These are phyloP conservation scores for Neuroterus valhalla DNA, from an alignment of 1,140 invertebrate species.

Conservation along the genomic window DNA sequence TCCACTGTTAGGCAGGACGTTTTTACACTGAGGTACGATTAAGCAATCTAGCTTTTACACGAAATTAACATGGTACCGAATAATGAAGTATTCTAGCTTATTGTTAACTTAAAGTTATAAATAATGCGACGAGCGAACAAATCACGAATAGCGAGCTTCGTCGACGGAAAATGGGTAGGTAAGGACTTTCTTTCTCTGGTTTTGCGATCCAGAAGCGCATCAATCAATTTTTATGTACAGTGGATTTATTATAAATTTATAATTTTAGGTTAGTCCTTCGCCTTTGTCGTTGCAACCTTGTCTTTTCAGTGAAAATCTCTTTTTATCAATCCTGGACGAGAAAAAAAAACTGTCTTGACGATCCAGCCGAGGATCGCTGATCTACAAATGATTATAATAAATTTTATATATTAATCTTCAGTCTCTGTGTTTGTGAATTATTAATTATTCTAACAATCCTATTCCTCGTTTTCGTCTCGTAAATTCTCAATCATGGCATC, in stretches of 20 bases:
- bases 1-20: conserved; percentile 53
- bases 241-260: conserved; percentile 59
- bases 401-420: conserved; percentile 73
- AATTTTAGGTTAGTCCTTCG: conserved; percentile 52
- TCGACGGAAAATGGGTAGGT: background rate
- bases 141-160: background rate
- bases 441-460: conserved; percentile 46
- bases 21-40: conserved; percentile 59
- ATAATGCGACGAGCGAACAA: background rate
- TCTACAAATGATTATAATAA: conserved; percentile 70
- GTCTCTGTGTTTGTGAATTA: conserved; percentile 50
- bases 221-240: conserved; percentile 58
- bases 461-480: conserved; percentile 7
- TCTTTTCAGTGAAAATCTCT: conserved; percentile 53
- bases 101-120: conserved; percentile 7
- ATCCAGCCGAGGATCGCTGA: conserved; percentile 49
- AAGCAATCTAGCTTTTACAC: conserved; percentile 71
- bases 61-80: conserved; percentile 56
- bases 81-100: conserved; percentile 51
- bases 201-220: conserved; percentile 44
- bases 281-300: conserved; percentile 58
- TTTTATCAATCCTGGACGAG: conserved; percentile 41
- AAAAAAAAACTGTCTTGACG: conserved; percentile 52
- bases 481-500: background rate
- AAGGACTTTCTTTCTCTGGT: conserved; percentile 32